Percentiles rank a stretch among this genome's conserved stretches.
Evolutionary conservation across 2,888 invertebrate species (phyloP).

Genomic region (Machimus rusticus): DNA sequence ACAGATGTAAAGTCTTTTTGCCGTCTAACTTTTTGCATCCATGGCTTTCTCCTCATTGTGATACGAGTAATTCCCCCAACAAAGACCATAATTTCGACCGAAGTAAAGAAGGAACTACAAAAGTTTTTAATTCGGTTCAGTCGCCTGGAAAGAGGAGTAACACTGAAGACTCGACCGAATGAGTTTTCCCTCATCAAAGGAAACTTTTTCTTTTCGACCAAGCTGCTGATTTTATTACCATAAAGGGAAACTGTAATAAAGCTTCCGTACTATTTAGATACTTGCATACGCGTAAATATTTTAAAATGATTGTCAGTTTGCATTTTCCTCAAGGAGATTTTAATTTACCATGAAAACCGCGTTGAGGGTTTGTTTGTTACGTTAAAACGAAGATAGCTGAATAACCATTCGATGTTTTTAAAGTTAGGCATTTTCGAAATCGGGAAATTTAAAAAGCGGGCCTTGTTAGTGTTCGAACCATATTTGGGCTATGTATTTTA

Average conservation of each 20-base stretch:
- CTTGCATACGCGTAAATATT: not conserved
- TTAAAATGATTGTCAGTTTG: not conserved
- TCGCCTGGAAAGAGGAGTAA: not conserved
- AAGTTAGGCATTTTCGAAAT: no score
- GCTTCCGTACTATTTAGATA: not conserved
- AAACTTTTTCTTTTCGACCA: not conserved
- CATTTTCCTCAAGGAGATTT: no score
- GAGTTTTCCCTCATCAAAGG: conserved; percentile 1
- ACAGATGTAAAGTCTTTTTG: conserved; percentile 14
- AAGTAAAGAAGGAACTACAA: conserved; percentile 14
- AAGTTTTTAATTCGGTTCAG: conserved; percentile 33
- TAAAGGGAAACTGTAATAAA: not conserved
- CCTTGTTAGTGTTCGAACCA: no score
- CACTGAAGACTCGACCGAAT: not conserved
- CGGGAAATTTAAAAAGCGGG: no score
- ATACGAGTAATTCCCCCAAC: not conserved
- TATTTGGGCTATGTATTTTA: no score
- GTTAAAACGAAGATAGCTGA: no score
- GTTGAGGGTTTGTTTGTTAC: no score
- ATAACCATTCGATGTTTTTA: no score
- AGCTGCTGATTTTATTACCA: not conserved
- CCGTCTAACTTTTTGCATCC: conserved; percentile 9
- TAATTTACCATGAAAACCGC: no score
- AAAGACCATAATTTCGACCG: conserved; percentile 15
- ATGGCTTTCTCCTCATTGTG: not conserved